phyloP scores from a whole-genome alignment of 2,888 invertebrate species.

The Polia nebulosa region DNA sequence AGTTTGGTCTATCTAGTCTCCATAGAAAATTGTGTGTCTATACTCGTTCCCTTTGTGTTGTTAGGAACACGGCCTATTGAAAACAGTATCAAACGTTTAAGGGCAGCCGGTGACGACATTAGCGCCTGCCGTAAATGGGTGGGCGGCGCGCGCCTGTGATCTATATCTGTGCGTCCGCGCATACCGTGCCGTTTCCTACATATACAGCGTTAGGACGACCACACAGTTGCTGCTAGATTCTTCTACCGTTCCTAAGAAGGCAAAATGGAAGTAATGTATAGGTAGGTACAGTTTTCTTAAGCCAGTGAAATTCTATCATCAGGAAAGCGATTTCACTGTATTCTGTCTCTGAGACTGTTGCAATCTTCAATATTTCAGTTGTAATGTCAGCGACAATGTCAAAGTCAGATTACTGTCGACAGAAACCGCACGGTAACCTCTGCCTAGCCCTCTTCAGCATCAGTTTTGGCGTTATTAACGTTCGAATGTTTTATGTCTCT shows the following conservation, averaged over 20 bases:
- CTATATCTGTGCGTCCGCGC: slow-evolving; percentile 77
- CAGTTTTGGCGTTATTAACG: neutral
- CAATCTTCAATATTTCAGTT: neutral
- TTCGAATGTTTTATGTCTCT: neutral
- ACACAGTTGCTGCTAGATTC: slow-evolving; percentile 31
- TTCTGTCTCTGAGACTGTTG: neutral
- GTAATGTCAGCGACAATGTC: neutral
- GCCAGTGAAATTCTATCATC: no score
- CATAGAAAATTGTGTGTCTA: neutral
- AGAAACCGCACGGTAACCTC: neutral
- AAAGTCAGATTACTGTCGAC: neutral
- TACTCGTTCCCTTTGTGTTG: slow-evolving; percentile 17
- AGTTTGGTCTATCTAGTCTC: neutral
- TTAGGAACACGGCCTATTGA: slow-evolving; percentile 36
- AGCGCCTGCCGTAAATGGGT: slow-evolving; percentile 77
- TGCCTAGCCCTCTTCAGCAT: neutral
- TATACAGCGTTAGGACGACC: slow-evolving; percentile 57
- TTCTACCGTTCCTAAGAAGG: neutral
- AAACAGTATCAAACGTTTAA: slow-evolving; percentile 56
- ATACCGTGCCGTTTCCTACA: slow-evolving; percentile 71
- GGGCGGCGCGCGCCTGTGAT: slow-evolving; percentile 76
- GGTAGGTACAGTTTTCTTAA: no score
- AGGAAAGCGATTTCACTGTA: no score
- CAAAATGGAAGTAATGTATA: no score
- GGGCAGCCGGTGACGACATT: slow-evolving; percentile 64